Conservation (phyloP, 1,140 invertebrate genomes). For the Melitaea cinxia region DNA sequence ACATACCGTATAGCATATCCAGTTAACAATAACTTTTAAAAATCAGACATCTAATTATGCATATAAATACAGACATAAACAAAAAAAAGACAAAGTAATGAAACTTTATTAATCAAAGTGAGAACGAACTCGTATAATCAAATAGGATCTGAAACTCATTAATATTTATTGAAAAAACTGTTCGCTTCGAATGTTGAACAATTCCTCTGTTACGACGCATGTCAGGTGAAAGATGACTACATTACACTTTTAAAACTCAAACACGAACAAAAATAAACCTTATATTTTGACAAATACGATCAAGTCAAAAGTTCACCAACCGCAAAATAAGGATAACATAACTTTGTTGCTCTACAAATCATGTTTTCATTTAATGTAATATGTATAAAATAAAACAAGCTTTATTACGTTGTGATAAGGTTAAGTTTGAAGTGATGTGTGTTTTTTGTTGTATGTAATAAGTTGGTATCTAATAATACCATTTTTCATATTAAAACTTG, state of each 20-base stretch:
- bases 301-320: conserved; percentile 1
- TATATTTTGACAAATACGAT: conserved; percentile 30
- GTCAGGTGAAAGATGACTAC: conserved; percentile 57
- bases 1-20: too few relatives aligned
- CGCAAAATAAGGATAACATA: conserved; percentile 16
- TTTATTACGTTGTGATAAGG: conserved; percentile 39
- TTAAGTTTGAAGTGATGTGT: conserved; percentile 23
- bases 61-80: conserved; percentile 13
- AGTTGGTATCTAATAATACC: conserved; percentile 69
- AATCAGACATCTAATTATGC: not conserved
- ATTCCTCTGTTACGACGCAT: conserved; percentile 71
- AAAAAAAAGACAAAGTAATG: conserved; percentile 28
- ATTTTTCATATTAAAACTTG: conserved; percentile 80
- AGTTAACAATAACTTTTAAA: too few relatives aligned
- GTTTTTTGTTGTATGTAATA: conserved; percentile 6
- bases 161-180: conserved; percentile 78
- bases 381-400: conserved; percentile 21
- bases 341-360: conserved; percentile 32
- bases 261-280: conserved; percentile 31
- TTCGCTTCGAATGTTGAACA: conserved; percentile 72
- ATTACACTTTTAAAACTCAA: conserved; percentile 18
- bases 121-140: conserved; percentile 50
- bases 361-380: conserved; percentile 22
- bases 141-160: conserved; percentile 66
- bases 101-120: conserved; percentile 75